Evolutionary conservation across 2,113 vertebrate genomes (phyloP).

Genomic region (Oryzias melastigma): DNA sequence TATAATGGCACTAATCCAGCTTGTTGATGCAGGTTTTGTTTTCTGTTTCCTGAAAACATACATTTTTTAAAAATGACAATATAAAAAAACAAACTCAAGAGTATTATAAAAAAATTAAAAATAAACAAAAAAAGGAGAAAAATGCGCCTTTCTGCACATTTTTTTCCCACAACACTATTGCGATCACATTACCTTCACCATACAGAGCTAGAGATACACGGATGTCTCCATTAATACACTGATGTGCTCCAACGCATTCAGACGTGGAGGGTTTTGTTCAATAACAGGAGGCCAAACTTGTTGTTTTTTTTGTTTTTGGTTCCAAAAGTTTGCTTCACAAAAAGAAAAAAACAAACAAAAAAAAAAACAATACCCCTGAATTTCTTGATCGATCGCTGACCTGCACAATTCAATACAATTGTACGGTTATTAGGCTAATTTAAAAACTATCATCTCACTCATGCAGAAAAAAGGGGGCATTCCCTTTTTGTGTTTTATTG

Average conservation of each 20-base stretch:
- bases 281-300: slow-evolving; percentile 76
- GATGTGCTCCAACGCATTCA: slow-evolving; percentile 69
- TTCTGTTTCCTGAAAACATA: slow-evolving; percentile 98
- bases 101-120: slow-evolving; percentile 67
- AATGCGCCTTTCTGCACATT: slow-evolving; percentile 78
- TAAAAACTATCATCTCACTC: slow-evolving; percentile 76
- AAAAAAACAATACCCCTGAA: slow-evolving; percentile 80
- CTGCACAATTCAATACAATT: slow-evolving; percentile 95
- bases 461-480: slow-evolving; percentile 71
- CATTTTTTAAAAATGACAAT: slow-evolving; percentile 81
- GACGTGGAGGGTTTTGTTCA: slow-evolving; percentile 75
- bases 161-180: slow-evolving; percentile 82
- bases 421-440: slow-evolving; percentile 78
- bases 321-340: slow-evolving; percentile 76
- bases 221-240: slow-evolving; percentile 63
- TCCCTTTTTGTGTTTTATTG: slow-evolving; percentile 82
- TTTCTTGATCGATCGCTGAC: slow-evolving; percentile 88
- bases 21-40: slow-evolving; percentile 80
- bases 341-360: slow-evolving; percentile 29
- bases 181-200: slow-evolving; percentile 83
- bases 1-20: slow-evolving; percentile 61
- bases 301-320: slow-evolving; percentile 79
- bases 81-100: slow-evolving; percentile 68
- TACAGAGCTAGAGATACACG: slow-evolving; percentile 70
- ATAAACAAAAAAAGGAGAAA: slow-evolving; percentile 69